phyloP scores from a whole-genome alignment of 2,797 vertebrate genomes.

The Lycodopsis pacificus region DNA sequence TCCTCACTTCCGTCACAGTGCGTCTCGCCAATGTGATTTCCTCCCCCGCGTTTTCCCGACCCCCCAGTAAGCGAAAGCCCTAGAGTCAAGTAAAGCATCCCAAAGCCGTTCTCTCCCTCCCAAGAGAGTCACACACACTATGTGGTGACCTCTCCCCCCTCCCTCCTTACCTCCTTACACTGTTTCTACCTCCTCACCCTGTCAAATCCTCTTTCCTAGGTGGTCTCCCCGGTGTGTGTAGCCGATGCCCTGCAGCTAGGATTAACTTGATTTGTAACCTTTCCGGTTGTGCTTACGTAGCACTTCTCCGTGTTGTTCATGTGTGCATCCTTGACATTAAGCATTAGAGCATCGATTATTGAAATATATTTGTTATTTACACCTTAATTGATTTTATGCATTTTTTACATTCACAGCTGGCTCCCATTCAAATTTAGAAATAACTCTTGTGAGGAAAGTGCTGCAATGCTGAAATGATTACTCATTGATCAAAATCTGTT shows the following conservation, averaged over 20 bases:
- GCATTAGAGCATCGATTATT: neutral
- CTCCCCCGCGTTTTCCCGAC: constrained; percentile 57
- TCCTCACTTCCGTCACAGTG: constrained; percentile 52
- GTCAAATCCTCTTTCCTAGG: constrained; percentile 47
- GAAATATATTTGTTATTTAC: neutral
- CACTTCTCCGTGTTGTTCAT: neutral
- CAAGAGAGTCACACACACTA: constrained; percentile 33
- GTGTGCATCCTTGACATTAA: neutral
- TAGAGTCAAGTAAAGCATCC: constrained; percentile 62
- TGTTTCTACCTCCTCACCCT: constrained; percentile 10
- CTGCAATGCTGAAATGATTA: neutral
- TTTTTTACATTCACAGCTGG: neutral
- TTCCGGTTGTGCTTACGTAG: constrained; percentile 50
- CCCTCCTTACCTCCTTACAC: neutral
- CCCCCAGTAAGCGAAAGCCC: constrained; percentile 56
- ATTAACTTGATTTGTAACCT: constrained; percentile 66
- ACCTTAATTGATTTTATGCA: neutral
- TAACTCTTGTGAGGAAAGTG: neutral
- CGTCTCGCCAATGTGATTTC: constrained; percentile 62
- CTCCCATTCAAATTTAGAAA: neutral
- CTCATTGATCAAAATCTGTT: neutral
- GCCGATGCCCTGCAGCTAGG: constrained; percentile 48
- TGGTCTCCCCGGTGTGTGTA: constrained; percentile 60
- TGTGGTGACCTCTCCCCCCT: constrained; percentile 44
- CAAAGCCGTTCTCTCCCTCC: constrained; percentile 31